Evolutionary conservation across 2,113 vertebrate species (phyloP).

Genomic region (Pollachius pollachius): DNA sequence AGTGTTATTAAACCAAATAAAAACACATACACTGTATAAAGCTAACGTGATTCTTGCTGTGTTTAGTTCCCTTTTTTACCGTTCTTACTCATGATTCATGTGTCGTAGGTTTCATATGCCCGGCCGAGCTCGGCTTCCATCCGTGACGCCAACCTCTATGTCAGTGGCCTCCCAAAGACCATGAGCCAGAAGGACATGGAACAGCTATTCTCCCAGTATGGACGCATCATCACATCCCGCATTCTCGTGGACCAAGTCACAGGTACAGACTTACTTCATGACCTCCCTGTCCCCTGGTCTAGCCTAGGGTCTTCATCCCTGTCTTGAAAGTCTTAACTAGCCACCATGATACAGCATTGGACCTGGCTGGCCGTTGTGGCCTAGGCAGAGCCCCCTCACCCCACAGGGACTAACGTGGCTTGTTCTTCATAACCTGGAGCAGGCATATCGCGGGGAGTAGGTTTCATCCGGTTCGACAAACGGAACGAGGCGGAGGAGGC

Average conservation of each 20-base stretch:
- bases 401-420: conserved; percentile 49
- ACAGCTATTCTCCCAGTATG: conserved; percentile 93
- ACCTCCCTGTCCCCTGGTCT: neutral
- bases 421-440: conserved; percentile 53
- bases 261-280: conserved; percentile 74
- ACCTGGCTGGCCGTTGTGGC: too few relatives aligned
- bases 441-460: conserved; percentile 93
- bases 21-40: too few relatives aligned
- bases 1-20: too few relatives aligned
- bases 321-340: neutral
- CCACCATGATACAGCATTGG: too few relatives aligned
- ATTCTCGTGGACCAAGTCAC: conserved; percentile 95
- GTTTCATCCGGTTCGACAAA: conserved; percentile 97
- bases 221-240: conserved; percentile 95
- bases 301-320: neutral
- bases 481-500: conserved; percentile 94
- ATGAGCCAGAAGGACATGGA: conserved; percentile 98
- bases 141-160: conserved; percentile 92
- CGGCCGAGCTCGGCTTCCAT: conserved; percentile 93
- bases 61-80: too few relatives aligned
- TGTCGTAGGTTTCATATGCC: conserved; percentile 86
- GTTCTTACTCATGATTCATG: neutral
- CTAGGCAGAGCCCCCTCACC: too few relatives aligned
- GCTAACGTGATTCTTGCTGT: too few relatives aligned
- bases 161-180: conserved; percentile 92